Conservation (phyloP, 2,113 vertebrate species). For the Thermophis baileyi region DNA sequence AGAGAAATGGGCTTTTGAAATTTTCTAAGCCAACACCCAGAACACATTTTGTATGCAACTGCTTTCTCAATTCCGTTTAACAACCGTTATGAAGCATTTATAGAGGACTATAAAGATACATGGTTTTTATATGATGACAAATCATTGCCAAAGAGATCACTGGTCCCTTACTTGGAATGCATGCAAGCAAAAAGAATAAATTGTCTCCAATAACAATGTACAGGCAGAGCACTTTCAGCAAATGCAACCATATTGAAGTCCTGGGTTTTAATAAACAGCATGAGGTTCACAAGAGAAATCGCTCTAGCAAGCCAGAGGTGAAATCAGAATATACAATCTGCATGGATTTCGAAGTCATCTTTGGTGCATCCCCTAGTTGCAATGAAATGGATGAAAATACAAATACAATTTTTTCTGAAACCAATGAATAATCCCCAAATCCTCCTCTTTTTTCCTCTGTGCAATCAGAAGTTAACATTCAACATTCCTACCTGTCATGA, state of each 20-base stretch:
- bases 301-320: neutral
- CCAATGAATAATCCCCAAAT: neutral
- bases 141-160: slow-evolving; percentile 12
- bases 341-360: neutral
- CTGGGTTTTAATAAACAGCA: neutral
- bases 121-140: neutral
- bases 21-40: neutral
- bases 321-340: neutral
- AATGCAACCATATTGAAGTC: neutral
- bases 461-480: neutral
- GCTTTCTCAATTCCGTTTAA: slow-evolving; percentile 22
- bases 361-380: neutral
- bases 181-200: neutral
- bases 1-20: slow-evolving; percentile 3
- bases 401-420: neutral
- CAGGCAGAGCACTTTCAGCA: slow-evolving; percentile 2
- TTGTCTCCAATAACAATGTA: slow-evolving; percentile 10
- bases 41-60: neutral
- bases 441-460: neutral
- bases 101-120: neutral
- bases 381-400: neutral
- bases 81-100: neutral
- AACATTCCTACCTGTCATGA: neutral
- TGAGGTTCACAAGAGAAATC: neutral
- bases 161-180: slow-evolving; percentile 7